Conservation (phyloP, 2,113 vertebrate species). For the Campylorhamphus procurvoides region DNA sequence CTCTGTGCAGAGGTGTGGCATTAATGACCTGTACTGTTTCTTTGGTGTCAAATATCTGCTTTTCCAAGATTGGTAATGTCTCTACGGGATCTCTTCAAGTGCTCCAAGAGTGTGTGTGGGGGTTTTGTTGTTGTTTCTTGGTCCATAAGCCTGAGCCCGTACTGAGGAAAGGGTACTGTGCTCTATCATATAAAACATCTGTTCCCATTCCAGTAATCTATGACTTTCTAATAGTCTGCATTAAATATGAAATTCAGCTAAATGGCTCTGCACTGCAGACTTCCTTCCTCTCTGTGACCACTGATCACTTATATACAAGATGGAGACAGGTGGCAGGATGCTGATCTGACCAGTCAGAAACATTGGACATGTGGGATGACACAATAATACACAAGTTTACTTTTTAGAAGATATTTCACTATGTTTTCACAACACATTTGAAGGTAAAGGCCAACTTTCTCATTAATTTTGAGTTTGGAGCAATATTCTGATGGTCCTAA, state of each 20-base stretch:
- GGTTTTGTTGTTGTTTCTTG: neutral
- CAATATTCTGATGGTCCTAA: neutral
- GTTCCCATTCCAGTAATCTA: neutral
- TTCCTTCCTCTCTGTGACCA: neutral
- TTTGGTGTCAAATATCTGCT: neutral
- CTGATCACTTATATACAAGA: accelerated
- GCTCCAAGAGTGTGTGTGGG: neutral
- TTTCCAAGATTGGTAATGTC: neutral
- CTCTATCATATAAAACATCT: neutral
- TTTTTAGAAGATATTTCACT: neutral
- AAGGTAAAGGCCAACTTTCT: neutral
- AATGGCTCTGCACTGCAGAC: neutral
- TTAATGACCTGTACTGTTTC: neutral
- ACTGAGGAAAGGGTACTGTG: neutral
- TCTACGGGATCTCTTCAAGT: neutral
- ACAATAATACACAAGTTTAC: neutral
- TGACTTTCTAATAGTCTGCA: neutral
- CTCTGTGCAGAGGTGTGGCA: neutral
- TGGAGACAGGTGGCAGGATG: neutral
- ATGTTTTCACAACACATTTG: neutral
- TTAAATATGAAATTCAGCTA: neutral
- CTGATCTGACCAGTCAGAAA: too few species aligned
- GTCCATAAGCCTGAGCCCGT: neutral
- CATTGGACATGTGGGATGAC: neutral
- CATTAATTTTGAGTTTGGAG: neutral